Evolutionary conservation across 2,888 invertebrate species (phyloP), one percentile per base, ranked within the genome.

Genomic region (Pemphredon lugubris): DNA sequence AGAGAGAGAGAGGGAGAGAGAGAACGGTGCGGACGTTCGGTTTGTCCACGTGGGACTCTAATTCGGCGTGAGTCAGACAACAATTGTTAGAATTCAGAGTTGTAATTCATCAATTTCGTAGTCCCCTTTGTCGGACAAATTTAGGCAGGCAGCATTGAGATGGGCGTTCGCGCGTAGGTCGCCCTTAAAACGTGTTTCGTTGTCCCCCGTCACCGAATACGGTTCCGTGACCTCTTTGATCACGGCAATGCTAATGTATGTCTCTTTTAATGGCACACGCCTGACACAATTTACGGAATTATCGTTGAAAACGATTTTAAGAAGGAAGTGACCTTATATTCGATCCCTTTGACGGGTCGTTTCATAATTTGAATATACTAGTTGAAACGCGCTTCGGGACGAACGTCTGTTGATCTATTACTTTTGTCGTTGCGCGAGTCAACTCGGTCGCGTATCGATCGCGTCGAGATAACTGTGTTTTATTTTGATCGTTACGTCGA

Each of bases 21-120:
- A n/a, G n/a, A n/a, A n/a, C 3, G 18, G 16, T 23, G 7, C 32
- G 20, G 32, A 16, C 47, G 47, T 13, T 59, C 32, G 23, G n/a
- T 9, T 7, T 30, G 18, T 13, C 47, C 4, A 21, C 21, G 18
- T 14, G 30, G 39, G 30, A 51, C 39, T 2, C 50, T 44, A 76
- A 66, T 74, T 66, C 39, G 50, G 37, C 74, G 59, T 55, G 54
- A 60, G 61, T 48, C 67, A 58, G 53, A 16, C 34, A 21, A 48
- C 63, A 66, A 73, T 66, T 66, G 70, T 59, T 51, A 16, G 61
- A 66, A 55, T 51, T 66, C 21, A 51, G 34, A 45, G 61, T 63
- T 66, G 74, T 74, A 74, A 77, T 77, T 67, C 59, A 51, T 61
- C 57, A 58, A 50, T 34, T 50, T 23, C 50, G 37, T 11, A 18